These are phyloP conservation scores for Agriopis marginaria DNA, from an alignment of 2,888 invertebrate genomes.

Conservation along the genomic window DNA sequence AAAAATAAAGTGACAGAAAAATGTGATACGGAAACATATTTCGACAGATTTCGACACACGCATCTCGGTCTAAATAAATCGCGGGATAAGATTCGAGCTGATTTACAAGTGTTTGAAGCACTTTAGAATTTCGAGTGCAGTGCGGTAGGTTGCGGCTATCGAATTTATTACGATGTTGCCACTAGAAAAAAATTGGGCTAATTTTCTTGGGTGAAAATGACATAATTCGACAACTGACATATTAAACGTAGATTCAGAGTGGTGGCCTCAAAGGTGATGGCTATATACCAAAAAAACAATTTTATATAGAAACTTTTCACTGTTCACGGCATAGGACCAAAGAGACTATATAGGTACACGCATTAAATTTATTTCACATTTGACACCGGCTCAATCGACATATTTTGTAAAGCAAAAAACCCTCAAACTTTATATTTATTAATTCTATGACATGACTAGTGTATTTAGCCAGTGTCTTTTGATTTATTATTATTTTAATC, in stretches of 20 bases:
- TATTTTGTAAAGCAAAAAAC: background rate
- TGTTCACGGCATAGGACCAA: too few relatives aligned
- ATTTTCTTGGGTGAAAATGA: background rate
- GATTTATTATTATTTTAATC: conserved; percentile 16
- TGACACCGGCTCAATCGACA: background rate
- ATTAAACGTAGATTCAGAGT: too few relatives aligned
- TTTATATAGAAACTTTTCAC: too few relatives aligned
- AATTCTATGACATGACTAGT: background rate
- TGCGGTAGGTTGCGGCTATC: conserved; percentile 41
- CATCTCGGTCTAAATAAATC: conserved; percentile 59
- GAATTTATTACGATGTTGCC: conserved; percentile 45
- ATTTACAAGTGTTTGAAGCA: conserved; percentile 56
- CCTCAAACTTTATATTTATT: background rate
- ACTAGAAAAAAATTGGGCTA: conserved; percentile 4
- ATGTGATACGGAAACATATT: conserved; percentile 64
- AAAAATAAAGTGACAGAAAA: conserved; percentile 67
- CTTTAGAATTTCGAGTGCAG: conserved; percentile 38
- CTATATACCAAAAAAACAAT: too few relatives aligned
- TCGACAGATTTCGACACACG: conserved; percentile 62
- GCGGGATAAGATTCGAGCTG: conserved; percentile 58
- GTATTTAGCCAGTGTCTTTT: background rate
- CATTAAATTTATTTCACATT: background rate
- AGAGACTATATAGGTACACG: background rate
- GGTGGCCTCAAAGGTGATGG: too few relatives aligned
- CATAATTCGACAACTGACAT: too few relatives aligned